Percentiles rank a stretch among this genome's conserved stretches.
Evolutionary conservation across 2,888 invertebrate genomes (phyloP).

Genomic region (Stegophylla sp.): DNA sequence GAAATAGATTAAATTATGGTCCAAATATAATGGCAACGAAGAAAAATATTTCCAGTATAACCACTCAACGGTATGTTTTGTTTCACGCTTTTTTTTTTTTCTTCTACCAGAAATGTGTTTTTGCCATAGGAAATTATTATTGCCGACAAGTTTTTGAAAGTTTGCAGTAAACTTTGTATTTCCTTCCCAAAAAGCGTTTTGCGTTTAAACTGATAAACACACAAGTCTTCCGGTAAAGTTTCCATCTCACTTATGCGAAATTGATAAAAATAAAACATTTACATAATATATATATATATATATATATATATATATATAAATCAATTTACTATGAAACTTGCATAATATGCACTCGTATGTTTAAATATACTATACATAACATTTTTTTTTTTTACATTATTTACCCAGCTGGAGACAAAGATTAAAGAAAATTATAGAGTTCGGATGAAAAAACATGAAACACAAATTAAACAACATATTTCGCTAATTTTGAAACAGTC

Average conservation of each 20-base stretch:
- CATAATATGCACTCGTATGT: no score
- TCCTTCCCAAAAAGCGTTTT: conserved; percentile 12
- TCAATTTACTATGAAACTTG: neutral
- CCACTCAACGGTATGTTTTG: conserved; percentile 38
- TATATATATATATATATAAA: neutral
- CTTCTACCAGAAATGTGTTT: conserved; percentile 19
- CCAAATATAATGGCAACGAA: conserved; percentile 41
- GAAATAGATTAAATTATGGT: conserved; percentile 32
- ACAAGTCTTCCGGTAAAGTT: conserved; percentile 12
- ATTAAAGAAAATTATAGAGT: neutral
- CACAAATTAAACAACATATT: neutral
- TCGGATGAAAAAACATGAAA: neutral
- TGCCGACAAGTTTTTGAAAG: conserved; percentile 36
- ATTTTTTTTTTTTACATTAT: neutral
- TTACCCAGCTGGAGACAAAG: neutral
- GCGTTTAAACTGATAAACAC: conserved; percentile 42
- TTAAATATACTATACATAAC: neutral
- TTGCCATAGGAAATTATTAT: conserved; percentile 41
- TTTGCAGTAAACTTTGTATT: conserved; percentile 38
- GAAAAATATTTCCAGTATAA: conserved; percentile 22
- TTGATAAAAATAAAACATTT: neutral
- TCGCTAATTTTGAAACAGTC: neutral
- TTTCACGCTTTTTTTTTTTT: conserved; percentile 13
- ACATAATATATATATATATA: neutral
- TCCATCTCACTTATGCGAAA: neutral